A percentile compares a stretch with the other conserved stretches of the same genome.
Conservation (phyloP, 2,888 invertebrate genomes). For the Napeogenes inachia region DNA sequence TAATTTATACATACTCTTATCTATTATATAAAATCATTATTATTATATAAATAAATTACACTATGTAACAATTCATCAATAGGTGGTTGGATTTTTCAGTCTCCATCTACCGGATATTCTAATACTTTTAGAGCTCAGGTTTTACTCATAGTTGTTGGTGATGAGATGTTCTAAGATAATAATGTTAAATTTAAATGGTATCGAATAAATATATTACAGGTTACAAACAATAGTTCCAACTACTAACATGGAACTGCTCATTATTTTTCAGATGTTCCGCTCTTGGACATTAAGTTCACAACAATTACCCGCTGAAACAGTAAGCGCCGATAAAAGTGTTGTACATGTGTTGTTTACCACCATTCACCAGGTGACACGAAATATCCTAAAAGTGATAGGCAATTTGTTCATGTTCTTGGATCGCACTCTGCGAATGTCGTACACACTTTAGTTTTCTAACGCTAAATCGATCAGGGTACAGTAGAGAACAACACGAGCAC, state of each 20-base stretch:
- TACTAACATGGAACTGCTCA: slow-evolving; percentile 69
- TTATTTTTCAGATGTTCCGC: slow-evolving; percentile 76
- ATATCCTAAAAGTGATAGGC: slow-evolving; percentile 44
- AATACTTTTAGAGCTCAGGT: too few relatives aligned
- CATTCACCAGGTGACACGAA: slow-evolving; percentile 60
- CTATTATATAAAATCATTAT: neutral
- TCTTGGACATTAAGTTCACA: slow-evolving; percentile 75
- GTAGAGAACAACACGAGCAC: slow-evolving; percentile 48
- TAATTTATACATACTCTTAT: slow-evolving; percentile 5
- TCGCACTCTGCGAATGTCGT: slow-evolving; percentile 49
- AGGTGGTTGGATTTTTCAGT: neutral
- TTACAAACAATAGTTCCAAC: slow-evolving; percentile 50
- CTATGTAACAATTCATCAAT: slow-evolving; percentile 1
- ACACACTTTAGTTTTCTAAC: slow-evolving; percentile 40
- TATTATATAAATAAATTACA: neutral
- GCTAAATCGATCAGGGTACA: slow-evolving; percentile 26
- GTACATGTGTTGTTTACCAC: slow-evolving; percentile 73
- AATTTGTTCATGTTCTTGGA: slow-evolving; percentile 42
- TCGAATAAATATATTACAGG: neutral
- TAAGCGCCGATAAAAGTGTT: slow-evolving; percentile 73
- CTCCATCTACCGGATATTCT: too few relatives aligned
- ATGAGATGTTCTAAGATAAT: neutral
- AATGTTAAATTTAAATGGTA: neutral
- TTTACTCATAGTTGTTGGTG: neutral
- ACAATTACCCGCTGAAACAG: slow-evolving; percentile 73